Conservation (phyloP, 2,797 vertebrate genomes). For the Ctenopoma multispine region DNA sequence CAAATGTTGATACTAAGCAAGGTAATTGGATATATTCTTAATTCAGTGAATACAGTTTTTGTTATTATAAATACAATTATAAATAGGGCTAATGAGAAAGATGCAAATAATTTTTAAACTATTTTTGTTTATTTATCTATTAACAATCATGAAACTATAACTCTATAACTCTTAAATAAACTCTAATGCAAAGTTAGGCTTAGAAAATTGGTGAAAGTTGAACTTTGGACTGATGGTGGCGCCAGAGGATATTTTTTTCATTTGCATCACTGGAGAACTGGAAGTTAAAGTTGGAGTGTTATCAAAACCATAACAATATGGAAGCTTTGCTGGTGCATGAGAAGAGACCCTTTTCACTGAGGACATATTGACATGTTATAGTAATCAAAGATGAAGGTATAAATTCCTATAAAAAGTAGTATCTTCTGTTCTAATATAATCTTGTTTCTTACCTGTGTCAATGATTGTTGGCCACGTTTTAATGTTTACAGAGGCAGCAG, state of each 20-base stretch:
- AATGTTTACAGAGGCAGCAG: conserved; percentile 93
- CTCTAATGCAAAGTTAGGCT: neutral
- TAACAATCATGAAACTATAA: neutral
- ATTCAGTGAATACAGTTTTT: too few relatives aligned
- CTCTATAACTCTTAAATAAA: too few relatives aligned
- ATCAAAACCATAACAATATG: too few relatives aligned
- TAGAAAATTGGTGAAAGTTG: neutral
- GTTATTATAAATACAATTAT: too few relatives aligned
- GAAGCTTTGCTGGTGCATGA: neutral
- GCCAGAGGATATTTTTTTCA: neutral
- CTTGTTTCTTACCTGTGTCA: conserved; percentile 88
- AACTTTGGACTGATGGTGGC: neutral
- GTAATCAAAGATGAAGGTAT: too few relatives aligned
- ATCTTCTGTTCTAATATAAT: neutral
- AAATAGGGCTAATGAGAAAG: too few relatives aligned
- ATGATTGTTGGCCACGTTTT: conserved; percentile 99
- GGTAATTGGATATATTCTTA: too few relatives aligned
- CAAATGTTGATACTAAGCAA: too few relatives aligned
- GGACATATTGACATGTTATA: conserved; percentile 6
- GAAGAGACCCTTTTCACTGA: neutral
- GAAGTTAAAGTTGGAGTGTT: too few relatives aligned
- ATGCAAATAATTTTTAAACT: too few relatives aligned
- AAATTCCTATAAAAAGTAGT: too few relatives aligned
- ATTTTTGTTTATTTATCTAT: too few relatives aligned
- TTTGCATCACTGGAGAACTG: neutral